Evolutionary conservation across 2,888 invertebrate species (phyloP).

Genomic region (Parochlus steinenii): DNA sequence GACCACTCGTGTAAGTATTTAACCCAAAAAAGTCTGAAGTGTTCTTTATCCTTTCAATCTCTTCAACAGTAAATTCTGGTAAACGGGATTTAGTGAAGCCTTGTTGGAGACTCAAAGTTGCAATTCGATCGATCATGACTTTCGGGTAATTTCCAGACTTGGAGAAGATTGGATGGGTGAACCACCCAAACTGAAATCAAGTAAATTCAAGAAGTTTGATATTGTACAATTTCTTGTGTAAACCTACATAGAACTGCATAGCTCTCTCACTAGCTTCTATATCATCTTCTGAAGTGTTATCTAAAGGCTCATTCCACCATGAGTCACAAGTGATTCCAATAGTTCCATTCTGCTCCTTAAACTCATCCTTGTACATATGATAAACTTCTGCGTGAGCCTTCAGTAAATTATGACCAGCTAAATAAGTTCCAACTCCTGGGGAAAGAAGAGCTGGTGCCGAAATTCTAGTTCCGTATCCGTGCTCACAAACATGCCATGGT

Average conservation of each 20-base stretch:
- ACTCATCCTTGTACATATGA: conserved; percentile 29
- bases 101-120: conserved; percentile 21
- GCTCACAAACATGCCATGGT: conserved; percentile 29
- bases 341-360: conserved; percentile 24
- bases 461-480: conserved; percentile 31
- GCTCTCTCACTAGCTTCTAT: conserved; percentile 17
- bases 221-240: not conserved
- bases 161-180: conserved; percentile 23
- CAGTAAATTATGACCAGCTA: conserved; percentile 33
- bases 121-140: conserved; percentile 21
- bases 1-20: conserved; percentile 12
- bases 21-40: conserved; percentile 10
- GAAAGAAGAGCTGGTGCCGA: conserved; percentile 28
- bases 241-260: conserved; percentile 17
- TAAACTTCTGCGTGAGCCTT: conserved; percentile 37
- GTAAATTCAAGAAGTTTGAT: not conserved
- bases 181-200: conserved; percentile 25
- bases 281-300: conserved; percentile 13
- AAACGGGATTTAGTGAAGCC: conserved; percentile 21
- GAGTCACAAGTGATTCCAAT: conserved; percentile 21
- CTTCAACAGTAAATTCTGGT: conserved; percentile 13
- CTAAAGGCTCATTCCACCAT: conserved; percentile 18
- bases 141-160: conserved; percentile 23
- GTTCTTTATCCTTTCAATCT: not conserved
- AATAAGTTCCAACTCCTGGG: conserved; percentile 32